Evolutionary conservation across 2,113 vertebrate genomes (phyloP), one percentile per base, ranked within the genome.

Genomic region (Balaenoptera acutorostrata): DNA sequence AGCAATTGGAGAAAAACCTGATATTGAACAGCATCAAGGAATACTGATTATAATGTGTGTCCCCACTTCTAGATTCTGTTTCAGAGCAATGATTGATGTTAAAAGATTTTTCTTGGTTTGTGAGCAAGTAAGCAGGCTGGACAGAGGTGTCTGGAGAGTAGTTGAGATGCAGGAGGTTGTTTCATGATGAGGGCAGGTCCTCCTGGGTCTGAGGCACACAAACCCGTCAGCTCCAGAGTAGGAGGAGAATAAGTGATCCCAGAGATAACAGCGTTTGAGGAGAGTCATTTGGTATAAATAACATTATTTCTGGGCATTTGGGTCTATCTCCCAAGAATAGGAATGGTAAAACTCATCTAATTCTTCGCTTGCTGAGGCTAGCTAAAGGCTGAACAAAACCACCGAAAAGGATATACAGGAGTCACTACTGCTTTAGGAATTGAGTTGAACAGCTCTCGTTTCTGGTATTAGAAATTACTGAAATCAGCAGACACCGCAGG

Each of bases 391-490:
- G 64, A 92, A 75, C 4, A 68, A 55, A 90, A 72, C 29, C 52
- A 72, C 55, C 17, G 13, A 41, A 78, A 25, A 95, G 23, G 17
- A 64, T n/a, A 39, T 18, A 49, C 2, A 80, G 64, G 33, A 90
- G 11, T 68, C 31, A 52, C 72, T 41, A 44, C 41, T 77, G 31
- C 44, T 69, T n/a, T 23, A 75, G 74, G 25, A 82, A 59, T 1
- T n/a, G 41, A 74, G 23, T 59, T 44, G 36, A 84, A 77, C 1
- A 33, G 72, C 13, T 94, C 68, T 71, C 3, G 2, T 68, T 81
- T 92, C 84, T 78, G 46, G 41, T 96, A 87, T n/a, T 41, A 81
- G 61, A 93, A 78, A 95, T 78, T 57, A 84, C 36, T 72, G 69
- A 78, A 94, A 92, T 95, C 63, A 71, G 55, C 57, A 69, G 49